Evolutionary conservation across 2,113 vertebrate genomes (phyloP).

Genomic region (Rhodinocichla rosea): DNA sequence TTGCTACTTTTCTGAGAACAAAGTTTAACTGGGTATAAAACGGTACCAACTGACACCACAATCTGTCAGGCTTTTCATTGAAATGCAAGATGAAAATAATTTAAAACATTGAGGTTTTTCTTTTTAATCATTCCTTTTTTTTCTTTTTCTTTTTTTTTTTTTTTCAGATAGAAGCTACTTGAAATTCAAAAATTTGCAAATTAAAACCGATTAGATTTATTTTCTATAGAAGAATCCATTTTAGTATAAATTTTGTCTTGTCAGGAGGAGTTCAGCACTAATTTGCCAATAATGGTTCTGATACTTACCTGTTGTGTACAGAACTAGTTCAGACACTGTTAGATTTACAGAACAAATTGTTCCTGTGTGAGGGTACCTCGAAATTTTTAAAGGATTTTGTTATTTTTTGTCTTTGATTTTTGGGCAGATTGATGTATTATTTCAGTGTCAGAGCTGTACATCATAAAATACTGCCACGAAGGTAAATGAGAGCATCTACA

Average conservation of each 20-base stretch:
- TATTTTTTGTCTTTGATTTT: background rate
- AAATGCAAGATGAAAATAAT: background rate
- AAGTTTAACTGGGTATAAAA: background rate
- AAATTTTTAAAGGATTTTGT: background rate
- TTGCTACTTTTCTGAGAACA: background rate
- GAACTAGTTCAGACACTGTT: background rate
- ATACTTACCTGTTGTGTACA: background rate
- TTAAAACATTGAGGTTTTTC: background rate
- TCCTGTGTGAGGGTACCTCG: background rate
- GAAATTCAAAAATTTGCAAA: background rate
- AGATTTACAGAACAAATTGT: background rate
- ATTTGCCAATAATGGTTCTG: background rate
- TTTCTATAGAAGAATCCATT: background rate
- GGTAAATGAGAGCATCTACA: background rate
- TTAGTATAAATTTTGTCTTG: background rate
- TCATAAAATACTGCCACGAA: background rate
- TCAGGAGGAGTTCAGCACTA: background rate
- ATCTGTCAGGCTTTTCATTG: background rate
- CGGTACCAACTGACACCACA: background rate
- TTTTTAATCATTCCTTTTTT: background rate
- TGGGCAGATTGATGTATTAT: background rate
- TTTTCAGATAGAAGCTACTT: background rate
- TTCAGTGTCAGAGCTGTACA: background rate
- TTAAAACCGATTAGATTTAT: background rate
- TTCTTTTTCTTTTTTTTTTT: fast-evolving